Evolutionary conservation across 2,113 vertebrate species (phyloP).

Genomic region (Grallaria varia): DNA sequence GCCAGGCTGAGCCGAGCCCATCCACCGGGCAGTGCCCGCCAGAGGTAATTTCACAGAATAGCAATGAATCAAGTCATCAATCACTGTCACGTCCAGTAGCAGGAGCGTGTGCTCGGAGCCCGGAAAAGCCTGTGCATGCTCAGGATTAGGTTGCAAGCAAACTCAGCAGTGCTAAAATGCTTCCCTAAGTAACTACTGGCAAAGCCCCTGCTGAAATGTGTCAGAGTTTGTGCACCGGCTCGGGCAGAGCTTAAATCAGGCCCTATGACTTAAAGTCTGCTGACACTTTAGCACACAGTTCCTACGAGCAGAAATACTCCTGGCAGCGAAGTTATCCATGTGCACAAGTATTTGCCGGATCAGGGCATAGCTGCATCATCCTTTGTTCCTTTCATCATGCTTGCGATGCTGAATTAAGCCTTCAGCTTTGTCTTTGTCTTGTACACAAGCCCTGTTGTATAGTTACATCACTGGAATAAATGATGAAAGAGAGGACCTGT

Average conservation of each 20-base stretch:
- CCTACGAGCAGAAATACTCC: slow-evolving; percentile 25
- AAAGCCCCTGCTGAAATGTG: slow-evolving; percentile 29
- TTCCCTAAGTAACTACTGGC: slow-evolving; percentile 49
- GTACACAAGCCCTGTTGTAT: not conserved
- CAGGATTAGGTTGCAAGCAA: slow-evolving; percentile 71
- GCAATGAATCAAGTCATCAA: slow-evolving; percentile 59
- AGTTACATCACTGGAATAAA: slow-evolving; percentile 31
- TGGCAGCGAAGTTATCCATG: slow-evolving; percentile 60
- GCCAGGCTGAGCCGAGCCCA: not conserved
- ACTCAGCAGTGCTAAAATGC: slow-evolving; percentile 62
- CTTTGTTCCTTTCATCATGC: slow-evolving; percentile 58
- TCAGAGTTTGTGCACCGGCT: not conserved
- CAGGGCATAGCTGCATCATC: slow-evolving; percentile 59
- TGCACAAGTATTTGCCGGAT: slow-evolving; percentile 60
- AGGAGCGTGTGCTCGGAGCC: not conserved
- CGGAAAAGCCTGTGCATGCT: slow-evolving; percentile 60
- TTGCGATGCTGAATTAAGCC: slow-evolving; percentile 48
- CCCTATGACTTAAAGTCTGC: slow-evolving; percentile 40
- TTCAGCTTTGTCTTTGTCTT: slow-evolving; percentile 64
- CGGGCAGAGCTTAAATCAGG: not conserved
- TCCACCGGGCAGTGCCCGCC: slow-evolving; percentile 22
- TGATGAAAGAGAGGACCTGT: slow-evolving; percentile 39
- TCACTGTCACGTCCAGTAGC: slow-evolving; percentile 46
- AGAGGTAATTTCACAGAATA: slow-evolving; percentile 7
- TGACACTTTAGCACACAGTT: not conserved